Base-by-base conservation (phyloP, 2,113 vertebrate species). In the Coreoperca whiteheadi region DNA sequence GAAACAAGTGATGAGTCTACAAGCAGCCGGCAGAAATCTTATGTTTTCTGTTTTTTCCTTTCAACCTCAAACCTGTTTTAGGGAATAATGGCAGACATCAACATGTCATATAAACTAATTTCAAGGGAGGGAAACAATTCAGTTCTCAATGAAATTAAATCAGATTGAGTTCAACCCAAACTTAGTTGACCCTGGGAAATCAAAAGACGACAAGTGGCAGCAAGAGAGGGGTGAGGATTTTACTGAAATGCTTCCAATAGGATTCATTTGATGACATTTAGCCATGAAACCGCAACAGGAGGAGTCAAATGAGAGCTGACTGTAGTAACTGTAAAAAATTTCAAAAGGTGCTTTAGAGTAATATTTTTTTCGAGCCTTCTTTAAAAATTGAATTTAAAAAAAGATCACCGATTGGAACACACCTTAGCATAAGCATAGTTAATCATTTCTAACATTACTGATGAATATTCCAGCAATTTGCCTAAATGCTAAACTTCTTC, bases 101-200 rank as follows among this genome's bases (percentile, higher is more conserved):
- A 84, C 70, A 59, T 69, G 77, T 76, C 60, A 73, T 83, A 75
- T 83, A 89, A 90, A 89, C 77, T 82, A 59, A 87, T 93, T 92
- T 91, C 73, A 73, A 56, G 63, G 63, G 72, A 84, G 60, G 75
- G 71, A 89, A 87, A 82, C 75, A 85, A 90, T 88, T 91, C 83
- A 77, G 82, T 83, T 66, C 77, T 87, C 88, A 90, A 88, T 87
- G 46, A 92, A 89, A 94, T 92, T 83, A 91, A 91, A 91, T 91
- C 80, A 74, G 87, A 90, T 66, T 91, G 87, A 83, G 87, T 92
- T 90, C 73, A 86, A 81, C 56, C 74, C 74, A 84, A 74, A 91
- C 91, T 89, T 85, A 84, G 91, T 84, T 94, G 87, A 92, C 79
- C 61, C 61, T 73, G 86, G 89, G 86, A 91, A 92, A 94, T 90